phyloP scores from a whole-genome alignment of 2,888 invertebrate species.

The Caprella mutica region DNA sequence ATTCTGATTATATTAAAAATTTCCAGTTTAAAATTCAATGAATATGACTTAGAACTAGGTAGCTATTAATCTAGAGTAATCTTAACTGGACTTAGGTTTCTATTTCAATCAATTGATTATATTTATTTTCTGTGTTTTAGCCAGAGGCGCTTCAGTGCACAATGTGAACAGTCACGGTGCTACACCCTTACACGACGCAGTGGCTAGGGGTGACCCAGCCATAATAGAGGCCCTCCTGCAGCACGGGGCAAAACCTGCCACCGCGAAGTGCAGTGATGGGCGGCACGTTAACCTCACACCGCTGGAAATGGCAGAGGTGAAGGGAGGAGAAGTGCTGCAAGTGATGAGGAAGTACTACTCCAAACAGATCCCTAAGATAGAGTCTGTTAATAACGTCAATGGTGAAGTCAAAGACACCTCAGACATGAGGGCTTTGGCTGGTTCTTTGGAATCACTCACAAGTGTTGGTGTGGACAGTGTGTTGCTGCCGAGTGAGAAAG shows the following conservation, averaged over 20 bases:
- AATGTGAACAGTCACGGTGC: slow-evolving; percentile 49
- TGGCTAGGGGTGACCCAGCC: slow-evolving; percentile 46
- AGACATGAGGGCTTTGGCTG: slow-evolving; percentile 10
- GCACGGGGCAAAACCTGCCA: slow-evolving; percentile 48
- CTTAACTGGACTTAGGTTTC: too few species aligned
- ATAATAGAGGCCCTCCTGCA: slow-evolving; percentile 48
- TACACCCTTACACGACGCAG: slow-evolving; percentile 53
- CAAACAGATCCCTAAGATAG: background rate
- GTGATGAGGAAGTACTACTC: background rate
- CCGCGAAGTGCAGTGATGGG: slow-evolving; percentile 42
- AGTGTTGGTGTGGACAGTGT: slow-evolving; percentile 29
- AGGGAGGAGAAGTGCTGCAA: slow-evolving; percentile 1
- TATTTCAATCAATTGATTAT: too few species aligned
- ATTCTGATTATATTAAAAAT: too few species aligned
- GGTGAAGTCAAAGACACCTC: slow-evolving; percentile 45
- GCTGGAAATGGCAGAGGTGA: slow-evolving; percentile 21
- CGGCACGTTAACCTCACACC: slow-evolving; percentile 27
- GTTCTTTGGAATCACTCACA: slow-evolving; percentile 27
- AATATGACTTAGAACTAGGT: too few species aligned
- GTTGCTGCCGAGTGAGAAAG: slow-evolving; percentile 19
- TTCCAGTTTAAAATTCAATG: too few species aligned
- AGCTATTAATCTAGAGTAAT: too few species aligned
- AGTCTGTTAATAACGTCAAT: slow-evolving; percentile 41
- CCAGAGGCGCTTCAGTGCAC: slow-evolving; percentile 50
- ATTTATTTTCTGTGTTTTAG: slow-evolving; percentile 38